These are phyloP conservation scores for Perdita meconis DNA, from an alignment of 2,888 invertebrate genomes.

Conservation along the genomic window DNA sequence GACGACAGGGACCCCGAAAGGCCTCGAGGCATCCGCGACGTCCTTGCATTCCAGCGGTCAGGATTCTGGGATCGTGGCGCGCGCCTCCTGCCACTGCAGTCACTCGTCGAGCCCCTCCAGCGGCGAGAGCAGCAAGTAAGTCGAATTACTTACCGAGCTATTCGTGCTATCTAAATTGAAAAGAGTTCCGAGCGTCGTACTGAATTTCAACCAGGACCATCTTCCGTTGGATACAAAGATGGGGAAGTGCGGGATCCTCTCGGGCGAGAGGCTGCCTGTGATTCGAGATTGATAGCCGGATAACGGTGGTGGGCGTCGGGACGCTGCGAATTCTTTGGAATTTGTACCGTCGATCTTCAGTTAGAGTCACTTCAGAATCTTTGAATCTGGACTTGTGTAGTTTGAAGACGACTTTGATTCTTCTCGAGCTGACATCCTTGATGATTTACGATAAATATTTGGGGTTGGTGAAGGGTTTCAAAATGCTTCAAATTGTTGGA, in stretches of 20 bases:
- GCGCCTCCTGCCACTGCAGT: conserved; percentile 87
- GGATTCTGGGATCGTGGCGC: conserved; percentile 90
- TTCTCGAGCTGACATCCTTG: too few species aligned
- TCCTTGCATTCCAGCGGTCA: conserved; percentile 93
- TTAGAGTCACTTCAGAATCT: too few species aligned
- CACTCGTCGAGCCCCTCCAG: conserved; percentile 88
- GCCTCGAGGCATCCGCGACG: conserved; percentile 90
- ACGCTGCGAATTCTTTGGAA: too few species aligned
- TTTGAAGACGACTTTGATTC: too few species aligned
- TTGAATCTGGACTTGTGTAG: too few species aligned
- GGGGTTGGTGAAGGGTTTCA: too few species aligned
- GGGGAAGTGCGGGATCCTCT: neutral
- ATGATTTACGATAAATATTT: too few species aligned
- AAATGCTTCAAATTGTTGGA: too few species aligned
- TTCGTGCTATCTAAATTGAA: conserved; percentile 55
- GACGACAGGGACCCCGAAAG: conserved; percentile 75
- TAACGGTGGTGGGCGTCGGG: too few species aligned
- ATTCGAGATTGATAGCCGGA: neutral
- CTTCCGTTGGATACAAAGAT: neutral
- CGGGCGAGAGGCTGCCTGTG: neutral
- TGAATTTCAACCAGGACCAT: conserved; percentile 7
- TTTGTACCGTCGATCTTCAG: too few species aligned
- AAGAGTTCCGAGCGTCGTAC: conserved; percentile 17
- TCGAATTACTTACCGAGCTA: conserved; percentile 61
- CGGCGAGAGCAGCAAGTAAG: conserved; percentile 90